phyloP scores from a whole-genome alignment of 2,113 vertebrate species.

The Lagopus leucura region DNA sequence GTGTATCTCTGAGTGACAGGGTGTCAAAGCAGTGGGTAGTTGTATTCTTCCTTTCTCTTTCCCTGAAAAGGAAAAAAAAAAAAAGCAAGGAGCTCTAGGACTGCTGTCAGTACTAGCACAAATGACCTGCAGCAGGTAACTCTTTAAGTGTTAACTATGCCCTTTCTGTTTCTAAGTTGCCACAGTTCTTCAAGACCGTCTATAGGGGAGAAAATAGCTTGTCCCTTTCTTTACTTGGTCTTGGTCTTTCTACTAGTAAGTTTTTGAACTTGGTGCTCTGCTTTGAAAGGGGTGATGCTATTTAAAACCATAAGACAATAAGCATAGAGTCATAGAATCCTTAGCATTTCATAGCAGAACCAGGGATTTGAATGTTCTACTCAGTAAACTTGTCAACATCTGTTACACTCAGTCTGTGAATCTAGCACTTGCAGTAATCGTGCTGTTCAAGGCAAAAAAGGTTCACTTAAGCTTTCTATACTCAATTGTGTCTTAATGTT shows the following conservation, averaged over 20 bases:
- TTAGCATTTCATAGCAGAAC: background rate
- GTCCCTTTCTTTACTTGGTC: background rate
- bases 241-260: background rate
- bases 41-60: background rate
- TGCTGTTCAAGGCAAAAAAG: background rate
- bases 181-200: background rate
- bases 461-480: background rate
- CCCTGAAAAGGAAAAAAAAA: background rate
- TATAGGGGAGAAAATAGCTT: background rate
- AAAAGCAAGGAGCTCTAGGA: background rate
- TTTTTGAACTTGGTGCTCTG: background rate
- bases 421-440: background rate
- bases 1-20: no score
- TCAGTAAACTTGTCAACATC: background rate
- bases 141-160: background rate
- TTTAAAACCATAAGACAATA: background rate
- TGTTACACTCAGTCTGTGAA: background rate
- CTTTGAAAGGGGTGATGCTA: background rate
- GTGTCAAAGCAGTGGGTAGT: background rate
- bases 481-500: slow-evolving; percentile 16
- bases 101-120: background rate
- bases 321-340: background rate
- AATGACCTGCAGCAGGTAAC: background rate
- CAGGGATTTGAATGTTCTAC: background rate
- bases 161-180: background rate